Percentiles rank a stretch among this genome's conserved stretches.
These are phyloP conservation scores for Menura novaehollandiae DNA, from an alignment of 2,113 vertebrate genomes.

Conservation along the genomic window DNA sequence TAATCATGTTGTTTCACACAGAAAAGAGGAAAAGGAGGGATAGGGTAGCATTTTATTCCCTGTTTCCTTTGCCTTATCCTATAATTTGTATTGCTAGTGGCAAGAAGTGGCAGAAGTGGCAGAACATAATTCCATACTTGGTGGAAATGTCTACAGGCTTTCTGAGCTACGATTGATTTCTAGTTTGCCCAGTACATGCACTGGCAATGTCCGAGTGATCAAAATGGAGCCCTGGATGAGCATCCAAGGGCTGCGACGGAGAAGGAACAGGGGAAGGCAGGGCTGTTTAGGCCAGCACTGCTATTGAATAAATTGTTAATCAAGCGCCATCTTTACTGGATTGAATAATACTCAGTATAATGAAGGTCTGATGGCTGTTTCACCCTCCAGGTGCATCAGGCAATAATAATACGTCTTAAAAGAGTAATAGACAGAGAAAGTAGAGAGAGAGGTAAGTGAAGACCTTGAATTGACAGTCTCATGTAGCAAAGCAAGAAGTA, in stretches of 20 bases:
- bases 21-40: not conserved
- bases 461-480: not conserved
- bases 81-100: not conserved
- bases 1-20: not conserved
- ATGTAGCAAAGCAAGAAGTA: not conserved
- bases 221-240: not conserved
- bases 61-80: not conserved
- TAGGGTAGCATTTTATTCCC: not conserved
- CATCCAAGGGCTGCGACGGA: not conserved
- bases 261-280: not conserved
- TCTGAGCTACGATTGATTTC: not conserved
- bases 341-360: not conserved
- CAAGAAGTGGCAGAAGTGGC: not conserved
- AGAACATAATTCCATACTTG: not conserved
- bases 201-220: not conserved
- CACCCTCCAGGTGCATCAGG: not conserved
- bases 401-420: not conserved
- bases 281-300: not conserved
- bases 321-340: not conserved
- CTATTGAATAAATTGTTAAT: not conserved
- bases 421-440: not conserved
- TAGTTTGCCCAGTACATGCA: not conserved
- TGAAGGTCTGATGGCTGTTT: not conserved
- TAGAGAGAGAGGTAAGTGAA: not conserved
- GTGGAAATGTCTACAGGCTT: rapidly evolving